A percentile compares a stretch with the other conserved stretches of the same genome.
Evolutionary conservation across 2,797 vertebrate species (phyloP).

Genomic region (Gephyroberyx darwinii): DNA sequence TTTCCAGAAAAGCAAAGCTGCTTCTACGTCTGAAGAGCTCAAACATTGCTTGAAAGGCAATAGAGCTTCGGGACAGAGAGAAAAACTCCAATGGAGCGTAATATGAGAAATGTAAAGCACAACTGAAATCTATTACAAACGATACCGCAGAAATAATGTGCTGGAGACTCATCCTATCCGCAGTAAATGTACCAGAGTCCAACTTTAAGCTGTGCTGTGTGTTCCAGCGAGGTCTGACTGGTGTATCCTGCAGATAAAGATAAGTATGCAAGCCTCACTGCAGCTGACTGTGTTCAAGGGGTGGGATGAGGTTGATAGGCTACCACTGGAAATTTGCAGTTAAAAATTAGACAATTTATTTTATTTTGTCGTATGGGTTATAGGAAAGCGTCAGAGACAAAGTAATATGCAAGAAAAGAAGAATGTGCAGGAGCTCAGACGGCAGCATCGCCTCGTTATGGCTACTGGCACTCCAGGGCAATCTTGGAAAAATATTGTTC

Average conservation of each 20-base stretch:
- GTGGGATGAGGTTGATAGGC: conserved; percentile 11
- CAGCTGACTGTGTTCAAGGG: conserved; percentile 12
- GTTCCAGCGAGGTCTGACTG: conserved; percentile 32
- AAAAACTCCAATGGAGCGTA: conserved; percentile 35
- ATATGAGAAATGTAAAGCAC: conserved; percentile 45
- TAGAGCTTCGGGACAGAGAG: conserved; percentile 28
- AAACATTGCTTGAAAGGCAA: conserved; percentile 49
- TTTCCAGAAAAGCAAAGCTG: conserved; percentile 54
- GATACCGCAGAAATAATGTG: conserved; percentile 34
- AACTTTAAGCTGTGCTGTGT: conserved; percentile 25
- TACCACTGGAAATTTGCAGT: conserved; percentile 13
- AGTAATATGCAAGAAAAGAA: conserved; percentile 31
- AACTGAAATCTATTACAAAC: conserved; percentile 57
- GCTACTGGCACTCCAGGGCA: conserved; percentile 69
- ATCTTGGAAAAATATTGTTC: conserved; percentile 86
- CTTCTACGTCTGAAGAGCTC: conserved; percentile 47
- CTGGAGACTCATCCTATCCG: conserved; percentile 35
- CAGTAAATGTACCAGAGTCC: conserved; percentile 34
- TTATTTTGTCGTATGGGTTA: background rate
- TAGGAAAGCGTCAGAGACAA: conserved; percentile 20
- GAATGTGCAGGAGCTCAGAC: conserved; percentile 57
- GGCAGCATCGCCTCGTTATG: conserved; percentile 59
- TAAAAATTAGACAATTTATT: conserved; percentile 16
- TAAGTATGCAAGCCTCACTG: conserved; percentile 44
- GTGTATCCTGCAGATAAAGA: conserved; percentile 69